A percentile compares a stretch with the other conserved stretches of the same genome.
These are phyloP conservation scores for Oxygymnocypris stewartii DNA, from an alignment of 2,113 vertebrate genomes.

Conservation along the genomic window DNA sequence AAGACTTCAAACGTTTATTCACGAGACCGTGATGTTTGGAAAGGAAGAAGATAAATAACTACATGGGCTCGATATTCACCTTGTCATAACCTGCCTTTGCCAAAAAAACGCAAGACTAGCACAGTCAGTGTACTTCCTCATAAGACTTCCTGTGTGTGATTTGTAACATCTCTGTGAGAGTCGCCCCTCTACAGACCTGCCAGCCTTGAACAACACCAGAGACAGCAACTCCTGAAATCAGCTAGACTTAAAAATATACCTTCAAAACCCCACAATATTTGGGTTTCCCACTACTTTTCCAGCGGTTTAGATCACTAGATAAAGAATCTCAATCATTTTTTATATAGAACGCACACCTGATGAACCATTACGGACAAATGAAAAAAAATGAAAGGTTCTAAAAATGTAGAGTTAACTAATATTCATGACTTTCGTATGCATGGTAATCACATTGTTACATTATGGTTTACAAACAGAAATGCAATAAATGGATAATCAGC, in stretches of 20 bases:
- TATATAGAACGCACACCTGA: not conserved
- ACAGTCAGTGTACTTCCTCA: not conserved
- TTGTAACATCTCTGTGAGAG: not conserved
- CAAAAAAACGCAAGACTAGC: slow-evolving; percentile 18
- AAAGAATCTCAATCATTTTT: not conserved
- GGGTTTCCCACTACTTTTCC: no score
- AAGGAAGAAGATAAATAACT: not conserved
- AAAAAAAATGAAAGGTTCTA: no score
- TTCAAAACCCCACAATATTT: no score
- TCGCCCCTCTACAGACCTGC: not conserved
- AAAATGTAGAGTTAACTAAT: no score
- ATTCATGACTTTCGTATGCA: no score
- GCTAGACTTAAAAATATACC: not conserved
- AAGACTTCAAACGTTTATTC: not conserved
- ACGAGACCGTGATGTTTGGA: not conserved
- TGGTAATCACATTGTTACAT: not conserved
- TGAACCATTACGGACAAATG: no score
- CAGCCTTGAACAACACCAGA: not conserved
- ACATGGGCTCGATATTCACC: no score
- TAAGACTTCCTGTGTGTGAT: slow-evolving; percentile 7
- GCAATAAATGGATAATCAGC: not conserved
- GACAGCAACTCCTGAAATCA: not conserved
- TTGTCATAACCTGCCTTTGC: slow-evolving; percentile 22
- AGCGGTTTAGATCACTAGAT: not conserved
- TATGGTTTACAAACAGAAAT: not conserved